Evolutionary conservation across 2,113 vertebrate genomes (phyloP).

Genomic region (Perca flavescens): DNA sequence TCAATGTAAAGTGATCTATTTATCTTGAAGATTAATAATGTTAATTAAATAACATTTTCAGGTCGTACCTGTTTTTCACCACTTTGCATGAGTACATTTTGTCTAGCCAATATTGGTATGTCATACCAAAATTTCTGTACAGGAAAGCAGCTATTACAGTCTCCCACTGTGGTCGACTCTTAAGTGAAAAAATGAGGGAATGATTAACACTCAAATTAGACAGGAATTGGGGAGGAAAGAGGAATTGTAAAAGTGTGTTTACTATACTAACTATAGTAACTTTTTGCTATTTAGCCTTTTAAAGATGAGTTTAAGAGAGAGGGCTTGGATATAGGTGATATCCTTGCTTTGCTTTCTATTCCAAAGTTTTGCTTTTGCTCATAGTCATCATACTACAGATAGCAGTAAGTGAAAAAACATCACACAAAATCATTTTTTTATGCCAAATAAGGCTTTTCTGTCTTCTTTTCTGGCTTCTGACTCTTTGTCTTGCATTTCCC

Average conservation of each 20-base stretch:
- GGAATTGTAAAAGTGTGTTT: background rate
- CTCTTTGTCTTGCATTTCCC: constrained; percentile 19
- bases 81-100: background rate
- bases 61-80: background rate
- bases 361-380: background rate
- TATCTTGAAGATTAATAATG: background rate
- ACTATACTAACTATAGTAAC: background rate
- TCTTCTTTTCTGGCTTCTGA: constrained; percentile 20
- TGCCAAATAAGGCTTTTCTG: constrained; percentile 58
- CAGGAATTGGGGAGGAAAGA: background rate
- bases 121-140: background rate
- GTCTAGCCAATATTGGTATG: background rate
- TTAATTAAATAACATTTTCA: background rate
- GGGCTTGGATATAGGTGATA: background rate
- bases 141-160: constrained; percentile 32
- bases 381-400: background rate
- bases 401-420: constrained; percentile 12
- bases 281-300: background rate
- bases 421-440: background rate
- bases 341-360: constrained; percentile 5
- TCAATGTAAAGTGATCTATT: too few species aligned
- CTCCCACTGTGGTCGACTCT: background rate
- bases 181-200: background rate
- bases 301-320: background rate
- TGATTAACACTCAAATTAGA: constrained; percentile 3